phyloP scores from a whole-genome alignment of 2,888 invertebrate species.

The Ophion ellenae region DNA sequence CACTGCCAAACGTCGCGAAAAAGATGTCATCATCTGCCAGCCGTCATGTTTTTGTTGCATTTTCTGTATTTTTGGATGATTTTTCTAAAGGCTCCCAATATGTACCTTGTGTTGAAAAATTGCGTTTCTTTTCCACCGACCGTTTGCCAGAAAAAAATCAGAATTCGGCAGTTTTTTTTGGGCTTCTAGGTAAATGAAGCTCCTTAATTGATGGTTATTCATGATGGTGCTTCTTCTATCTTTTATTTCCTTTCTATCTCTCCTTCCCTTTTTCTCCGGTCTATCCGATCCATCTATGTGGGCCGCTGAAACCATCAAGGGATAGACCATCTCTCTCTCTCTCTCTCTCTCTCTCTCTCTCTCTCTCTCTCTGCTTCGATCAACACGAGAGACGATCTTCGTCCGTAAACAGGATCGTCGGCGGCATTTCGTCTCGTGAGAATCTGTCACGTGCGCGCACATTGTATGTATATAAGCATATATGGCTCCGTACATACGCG shows the following conservation, averaged over 20 bases:
- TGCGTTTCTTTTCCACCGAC: no score
- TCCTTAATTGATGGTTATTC: conserved; percentile 78
- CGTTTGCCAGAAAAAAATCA: no score
- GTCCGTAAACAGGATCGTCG: conserved; percentile 44
- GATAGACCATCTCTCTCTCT: conserved; percentile 35
- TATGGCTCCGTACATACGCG: conserved; percentile 14
- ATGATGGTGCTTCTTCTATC: conserved; percentile 36
- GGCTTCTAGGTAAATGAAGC: no score
- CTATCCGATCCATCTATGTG: conserved; percentile 18
- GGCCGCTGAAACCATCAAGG: conserved; percentile 29
- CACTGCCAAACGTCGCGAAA: no score
- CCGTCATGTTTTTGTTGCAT: no score
- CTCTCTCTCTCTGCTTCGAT: conserved; percentile 67
- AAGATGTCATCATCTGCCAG: no score
- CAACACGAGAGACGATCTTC: conserved; percentile 67
- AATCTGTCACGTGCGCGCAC: conserved; percentile 78
- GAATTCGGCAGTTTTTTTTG: no score
- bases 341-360: conserved; percentile 31
- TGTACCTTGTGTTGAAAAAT: no score
- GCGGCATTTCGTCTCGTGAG: conserved; percentile 75
- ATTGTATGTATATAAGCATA: conserved; percentile 26
- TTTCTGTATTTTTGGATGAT: no score
- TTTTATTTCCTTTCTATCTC: conserved; percentile 33
- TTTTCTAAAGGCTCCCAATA: no score
- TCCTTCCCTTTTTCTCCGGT: conserved; percentile 38